Percentiles rank a stretch among this genome's conserved stretches.
These are phyloP conservation scores for Suncus etruscus DNA, from an alignment of 2,113 vertebrate species.

Conservation along the genomic window DNA sequence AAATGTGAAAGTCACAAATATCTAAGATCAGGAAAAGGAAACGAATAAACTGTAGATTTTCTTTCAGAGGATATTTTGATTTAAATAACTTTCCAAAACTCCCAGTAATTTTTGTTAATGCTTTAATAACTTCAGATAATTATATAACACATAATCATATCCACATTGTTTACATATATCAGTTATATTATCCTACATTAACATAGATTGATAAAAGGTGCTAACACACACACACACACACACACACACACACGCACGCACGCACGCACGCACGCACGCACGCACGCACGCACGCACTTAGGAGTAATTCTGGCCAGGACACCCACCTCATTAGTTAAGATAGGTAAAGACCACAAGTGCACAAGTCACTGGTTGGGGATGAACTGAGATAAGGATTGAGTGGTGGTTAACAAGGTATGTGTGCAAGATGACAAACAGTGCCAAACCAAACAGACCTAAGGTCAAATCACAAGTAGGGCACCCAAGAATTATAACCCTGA, in stretches of 20 bases:
- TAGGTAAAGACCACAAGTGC: neutral
- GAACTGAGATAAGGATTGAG: fast-evolving
- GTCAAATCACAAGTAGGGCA: neutral
- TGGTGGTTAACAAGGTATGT: neutral
- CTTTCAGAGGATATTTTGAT: conserved; percentile 13
- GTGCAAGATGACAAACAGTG: too few relatives aligned
- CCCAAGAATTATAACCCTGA: neutral
- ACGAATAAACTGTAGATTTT: conserved; percentile 42
- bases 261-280: too few relatives aligned
- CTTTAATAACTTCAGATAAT: conserved; percentile 12
- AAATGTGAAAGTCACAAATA: neutral
- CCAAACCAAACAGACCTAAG: neutral
- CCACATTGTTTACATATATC: neutral
- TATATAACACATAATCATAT: neutral
- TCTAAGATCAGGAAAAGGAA: neutral
- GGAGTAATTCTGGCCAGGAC: neutral
- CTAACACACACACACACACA: too few relatives aligned
- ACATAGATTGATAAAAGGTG: neutral
- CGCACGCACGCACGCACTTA: neutral
- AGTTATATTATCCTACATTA: neutral
- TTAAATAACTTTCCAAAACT: neutral
- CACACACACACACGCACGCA: too few relatives aligned
- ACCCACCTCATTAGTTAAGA: neutral
- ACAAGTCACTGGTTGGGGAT: neutral
- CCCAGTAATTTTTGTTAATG: conserved; percentile 11